Base-by-base conservation (phyloP, 2,888 invertebrate species). In the Orthosia gothica region DNA sequence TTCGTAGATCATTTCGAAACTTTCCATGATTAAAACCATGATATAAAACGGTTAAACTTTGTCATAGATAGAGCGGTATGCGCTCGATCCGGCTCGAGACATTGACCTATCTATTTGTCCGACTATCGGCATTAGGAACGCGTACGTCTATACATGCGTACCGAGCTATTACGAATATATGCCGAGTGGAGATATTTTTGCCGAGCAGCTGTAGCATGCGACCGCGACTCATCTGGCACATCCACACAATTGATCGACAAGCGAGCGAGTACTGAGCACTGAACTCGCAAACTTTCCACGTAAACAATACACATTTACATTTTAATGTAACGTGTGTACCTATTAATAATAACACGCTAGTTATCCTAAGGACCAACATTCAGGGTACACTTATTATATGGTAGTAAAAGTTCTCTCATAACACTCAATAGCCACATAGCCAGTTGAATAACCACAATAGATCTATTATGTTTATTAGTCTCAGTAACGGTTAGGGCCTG, bases 71-170 rank as follows among this genome's bases (percentile, higher is more conserved):
- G 76, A 54, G 81, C 79, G 86, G 79, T 81, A 74, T 88, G 88
- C 82, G 84, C 86, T 85, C 86, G 83, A 91, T 93, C 89, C 89
- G 92, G 90, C 89, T 91, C 92, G 83, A 96, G 95, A 95, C 96
- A 96, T 96, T 96, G 96, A 95, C 96, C 95, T 91, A 94, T 93
- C 95, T 93, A 89, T 90, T 89, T 90, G 92, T 86, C 88, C 91
- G 90, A 89, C 86, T 90, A 90, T 90, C 89, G 82, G 86, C 81
- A 89, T 91, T 88, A 90, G 87, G 89, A 89, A 85, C 84, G 85
- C 79, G 76, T 82, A 83, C 68, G 76, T 79, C 83, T 85, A 84
- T 87, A 86, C 81, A 77, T 85, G 82, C 76, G 81, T 72, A 71
- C 55, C 73, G 77, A 76, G 79, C 87, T 88, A 89, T 88, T 91